Evolutionary conservation across 1,140 invertebrate species (phyloP), one percentile per base, ranked within the genome.

Genomic region (Sycophila sp.): DNA sequence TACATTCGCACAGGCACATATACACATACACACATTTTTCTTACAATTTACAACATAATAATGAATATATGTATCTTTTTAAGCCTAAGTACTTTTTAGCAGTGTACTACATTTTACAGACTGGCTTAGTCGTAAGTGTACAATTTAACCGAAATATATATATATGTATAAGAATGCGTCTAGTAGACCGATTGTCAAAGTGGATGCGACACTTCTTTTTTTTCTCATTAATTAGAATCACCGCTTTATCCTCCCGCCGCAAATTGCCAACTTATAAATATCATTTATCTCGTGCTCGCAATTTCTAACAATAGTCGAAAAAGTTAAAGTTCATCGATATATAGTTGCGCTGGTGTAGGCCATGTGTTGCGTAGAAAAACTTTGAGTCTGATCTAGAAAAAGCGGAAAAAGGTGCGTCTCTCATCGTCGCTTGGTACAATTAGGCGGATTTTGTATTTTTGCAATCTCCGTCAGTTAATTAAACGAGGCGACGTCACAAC

Each of bases 151-250:
- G 32, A 45, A 64, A 53, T 60, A 55, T 55, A 42, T 62, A 26
- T 73, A 69, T 70, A 40, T 42, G 51, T 73, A 65, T 53, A 72
- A 64, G 68, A 68, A n/a, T 69, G 64, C 69, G 71, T 76, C 53
- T 73, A 73, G 64, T 71, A 70, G 74, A 74, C 76, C 76, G 78
- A 79, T 80, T 80, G 78, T 79, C 78, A 78, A 75, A 74, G 72
- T 80, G 56, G 67, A 77, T 78, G 75, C 64, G 51, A 70, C 59
- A 55, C n/a, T n/a, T n/a, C n/a, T n/a, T 49, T 34, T 64, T 49
- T 64, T 51, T n/a, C 28, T 53, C 8, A 24, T 66, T 62, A 62
- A 32, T 62, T 32, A 49, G 26, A 32, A 34, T 62, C 15, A 62
- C 34, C 2, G 6, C 24, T 47, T 2, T 49, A 66, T 45, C 17